A percentile compares a stretch with the other conserved stretches of the same genome.
These are phyloP conservation scores for Calliopum simillimum DNA, from an alignment of 2,888 invertebrate species.

Conservation along the genomic window DNA sequence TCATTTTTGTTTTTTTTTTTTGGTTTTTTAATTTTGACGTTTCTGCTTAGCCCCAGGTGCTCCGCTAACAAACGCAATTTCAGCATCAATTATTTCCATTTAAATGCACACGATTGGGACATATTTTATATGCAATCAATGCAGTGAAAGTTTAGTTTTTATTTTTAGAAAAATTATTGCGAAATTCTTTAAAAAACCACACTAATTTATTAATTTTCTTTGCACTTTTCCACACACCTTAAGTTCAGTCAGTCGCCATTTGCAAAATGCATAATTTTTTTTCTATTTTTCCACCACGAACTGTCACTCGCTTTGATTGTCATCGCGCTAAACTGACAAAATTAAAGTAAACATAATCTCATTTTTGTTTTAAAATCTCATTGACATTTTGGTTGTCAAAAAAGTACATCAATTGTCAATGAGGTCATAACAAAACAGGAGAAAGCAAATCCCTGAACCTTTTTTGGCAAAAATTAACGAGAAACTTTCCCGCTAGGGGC, in stretches of 20 bases:
- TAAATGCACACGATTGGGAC: no score
- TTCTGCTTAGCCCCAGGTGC: background rate
- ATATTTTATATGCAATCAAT: no score
- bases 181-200: background rate
- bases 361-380: no score
- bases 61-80: conserved; percentile 3
- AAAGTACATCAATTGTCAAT: no score
- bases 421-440: no score
- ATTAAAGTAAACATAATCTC: no score
- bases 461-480: no score
- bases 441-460: no score
- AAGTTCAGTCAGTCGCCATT: conserved; percentile 37
- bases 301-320: conserved; percentile 29
- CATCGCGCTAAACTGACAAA: no score
- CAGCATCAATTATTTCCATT: no score
- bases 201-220: background rate
- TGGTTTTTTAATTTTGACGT: background rate
- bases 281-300: conserved; percentile 23
- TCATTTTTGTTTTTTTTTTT: background rate
- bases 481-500: no score
- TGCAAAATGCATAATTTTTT: conserved; percentile 36
- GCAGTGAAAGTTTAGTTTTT: background rate
- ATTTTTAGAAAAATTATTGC: background rate
- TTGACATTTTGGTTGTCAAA: no score
- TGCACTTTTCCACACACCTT: conserved; percentile 16